Evolutionary conservation across 1,140 invertebrate species (phyloP), one percentile per base, ranked within the genome.

Genomic region (Gryon sp.): DNA sequence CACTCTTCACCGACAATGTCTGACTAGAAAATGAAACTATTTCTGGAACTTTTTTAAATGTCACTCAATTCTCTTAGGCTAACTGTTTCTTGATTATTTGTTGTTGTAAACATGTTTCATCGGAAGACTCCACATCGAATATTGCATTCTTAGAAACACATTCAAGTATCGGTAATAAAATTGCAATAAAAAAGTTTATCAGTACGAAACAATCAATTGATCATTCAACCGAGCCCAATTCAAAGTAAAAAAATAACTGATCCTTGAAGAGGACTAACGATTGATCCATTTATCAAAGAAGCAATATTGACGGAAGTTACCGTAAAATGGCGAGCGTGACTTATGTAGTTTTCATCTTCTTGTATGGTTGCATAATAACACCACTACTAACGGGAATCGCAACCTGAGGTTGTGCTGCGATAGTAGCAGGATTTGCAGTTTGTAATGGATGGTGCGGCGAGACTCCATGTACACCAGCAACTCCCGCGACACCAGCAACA

Each of bases 311-410:
- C 41, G 41, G 62, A 70, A 70, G 45, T 41, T 7, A 55, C 46
- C 28, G 19, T 32, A 32, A 36, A 30, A 1, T 6, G 3, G 3
- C 41, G 46, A 43, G 11, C 22, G 38, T 43, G 59, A 70, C 18
- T 92, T 95, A 95, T 80, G 94, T 94, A 69, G 94, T 95, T 90
- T 95, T 95, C 92, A 95, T 93, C 89, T 95, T 95, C 88, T 95
- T 95, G 86, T 94, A 95, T 16, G 94, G 94, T 81, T 95, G 94
- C 83, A 93, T 89, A 11, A 92, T 91, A 43, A 94, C 92, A 18
- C 90, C 90, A 46, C 90, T 89, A 57, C 86, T 90, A 7, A 80
- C 84, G 6, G 85, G 82, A 2, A 87, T 82, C 0, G 81, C 82
- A 2, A 87, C 83, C 22, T 87, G 86, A 2, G 87, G 87, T 45